These are phyloP conservation scores for Pelmatolapia mariae DNA, from an alignment of 2,113 vertebrate species.

Conservation along the genomic window DNA sequence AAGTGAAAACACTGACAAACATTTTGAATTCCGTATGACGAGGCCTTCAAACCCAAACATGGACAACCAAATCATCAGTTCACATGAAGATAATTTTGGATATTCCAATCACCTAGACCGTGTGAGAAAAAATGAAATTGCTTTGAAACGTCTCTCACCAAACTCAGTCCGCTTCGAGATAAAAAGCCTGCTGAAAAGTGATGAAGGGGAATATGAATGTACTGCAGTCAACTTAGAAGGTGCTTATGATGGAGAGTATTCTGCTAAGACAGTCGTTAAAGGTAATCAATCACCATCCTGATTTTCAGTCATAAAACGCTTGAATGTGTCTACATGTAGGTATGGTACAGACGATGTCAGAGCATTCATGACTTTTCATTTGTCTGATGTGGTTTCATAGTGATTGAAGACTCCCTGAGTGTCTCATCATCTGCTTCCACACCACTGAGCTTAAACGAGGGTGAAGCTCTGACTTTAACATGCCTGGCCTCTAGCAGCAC, in stretches of 20 bases:
- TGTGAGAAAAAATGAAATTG: slow-evolving; percentile 34
- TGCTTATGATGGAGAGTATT: slow-evolving; percentile 73
- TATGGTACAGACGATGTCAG: not conserved
- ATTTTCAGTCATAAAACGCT: not conserved
- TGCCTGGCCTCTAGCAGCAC: slow-evolving; percentile 82
- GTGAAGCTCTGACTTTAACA: slow-evolving; percentile 68
- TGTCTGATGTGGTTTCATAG: slow-evolving; percentile 22
- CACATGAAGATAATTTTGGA: not conserved
- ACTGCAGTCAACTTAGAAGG: slow-evolving; percentile 59
- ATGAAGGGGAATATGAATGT: slow-evolving; percentile 81
- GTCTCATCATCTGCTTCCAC: slow-evolving; percentile 58
- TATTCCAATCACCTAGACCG: slow-evolving; percentile 38
- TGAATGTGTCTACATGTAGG: not conserved
- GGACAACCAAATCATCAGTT: slow-evolving; percentile 59
- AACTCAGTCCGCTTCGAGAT: slow-evolving; percentile 71
- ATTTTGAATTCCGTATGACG: slow-evolving; percentile 73
- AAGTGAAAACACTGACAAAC: not conserved
- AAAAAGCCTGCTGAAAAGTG: slow-evolving; percentile 37
- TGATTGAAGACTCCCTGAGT: slow-evolving; percentile 80
- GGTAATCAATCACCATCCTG: slow-evolving; percentile 60
- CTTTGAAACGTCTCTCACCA: slow-evolving; percentile 42
- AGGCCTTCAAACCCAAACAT: not conserved
- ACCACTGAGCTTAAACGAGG: slow-evolving; percentile 59
- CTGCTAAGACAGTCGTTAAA: slow-evolving; percentile 57
- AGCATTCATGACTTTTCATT: not conserved